Percentiles rank a stretch among this genome's conserved stretches.
phyloP scores from a whole-genome alignment of 35 echinoderm and acorn worm genomes.

The Nesometra sesokonis region DNA sequence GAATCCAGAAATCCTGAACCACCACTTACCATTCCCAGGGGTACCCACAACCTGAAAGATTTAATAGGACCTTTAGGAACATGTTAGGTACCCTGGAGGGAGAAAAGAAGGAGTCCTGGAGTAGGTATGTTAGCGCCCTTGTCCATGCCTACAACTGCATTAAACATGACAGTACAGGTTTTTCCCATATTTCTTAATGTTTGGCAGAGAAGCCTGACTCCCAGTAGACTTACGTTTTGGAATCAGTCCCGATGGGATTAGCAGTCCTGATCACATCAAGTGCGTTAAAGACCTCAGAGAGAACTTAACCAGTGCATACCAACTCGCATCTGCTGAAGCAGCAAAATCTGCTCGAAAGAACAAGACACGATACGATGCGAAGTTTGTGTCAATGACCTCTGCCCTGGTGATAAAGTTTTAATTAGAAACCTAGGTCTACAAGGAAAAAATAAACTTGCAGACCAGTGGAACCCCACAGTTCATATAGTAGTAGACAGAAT shows the following conservation, averaged over 20 bases:
- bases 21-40: no score
- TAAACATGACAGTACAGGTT: slow-evolving; percentile 32
- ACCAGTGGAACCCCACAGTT: not conserved
- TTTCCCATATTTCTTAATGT: slow-evolving; percentile 52
- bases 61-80: no score
- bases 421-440: not conserved
- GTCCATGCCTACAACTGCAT: slow-evolving; percentile 47
- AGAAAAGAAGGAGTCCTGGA: no score
- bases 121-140: no score
- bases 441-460: not conserved
- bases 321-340: not conserved
- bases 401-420: not conserved
- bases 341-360: not conserved
- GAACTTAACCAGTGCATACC: not conserved
- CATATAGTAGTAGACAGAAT: not conserved
- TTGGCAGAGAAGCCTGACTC: slow-evolving; percentile 26
- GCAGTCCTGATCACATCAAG: not conserved
- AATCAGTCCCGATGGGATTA: not conserved
- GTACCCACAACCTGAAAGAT: slow-evolving; percentile 20
- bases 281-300: not conserved
- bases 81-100: no score
- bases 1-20: no score
- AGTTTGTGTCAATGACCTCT: not conserved
- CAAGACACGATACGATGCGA: not conserved
- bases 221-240: slow-evolving; percentile 11